Evolutionary conservation across 2,797 vertebrate species (phyloP).

Genomic region (Atherinosoma microstoma): DNA sequence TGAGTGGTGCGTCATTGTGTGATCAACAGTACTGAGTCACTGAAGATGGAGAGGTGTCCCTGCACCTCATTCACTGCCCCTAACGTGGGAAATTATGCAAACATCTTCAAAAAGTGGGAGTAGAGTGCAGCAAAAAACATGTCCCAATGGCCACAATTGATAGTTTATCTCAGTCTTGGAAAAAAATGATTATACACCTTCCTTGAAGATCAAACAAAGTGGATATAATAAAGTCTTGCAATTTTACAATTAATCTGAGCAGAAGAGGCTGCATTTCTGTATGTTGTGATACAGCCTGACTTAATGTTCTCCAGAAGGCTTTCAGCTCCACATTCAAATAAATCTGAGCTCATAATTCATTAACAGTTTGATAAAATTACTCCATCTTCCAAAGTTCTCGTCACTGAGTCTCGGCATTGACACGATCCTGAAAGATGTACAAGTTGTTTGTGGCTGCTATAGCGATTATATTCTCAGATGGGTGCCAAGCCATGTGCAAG

Average conservation of each 20-base stretch:
- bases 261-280: constrained; percentile 30
- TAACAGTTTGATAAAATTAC: constrained; percentile 10
- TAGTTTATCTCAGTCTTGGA: constrained; percentile 32
- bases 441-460: constrained; percentile 99
- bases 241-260: constrained; percentile 28
- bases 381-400: constrained; percentile 14
- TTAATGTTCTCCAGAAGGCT: constrained; percentile 22
- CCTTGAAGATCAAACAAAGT: constrained; percentile 26
- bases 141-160: constrained; percentile 44
- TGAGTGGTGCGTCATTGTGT: constrained; percentile 56
- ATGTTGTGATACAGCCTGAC: constrained; percentile 28
- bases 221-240: constrained; percentile 21
- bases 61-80: constrained; percentile 67
- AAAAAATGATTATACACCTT: constrained; percentile 37
- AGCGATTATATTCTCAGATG: constrained; percentile 97
- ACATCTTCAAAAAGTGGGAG: constrained; percentile 67
- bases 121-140: constrained; percentile 41
- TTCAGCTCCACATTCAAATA: constrained; percentile 24
- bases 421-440: constrained; percentile 98
- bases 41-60: constrained; percentile 70
- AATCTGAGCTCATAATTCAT: constrained; percentile 20
- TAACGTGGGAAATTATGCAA: constrained; percentile 41
- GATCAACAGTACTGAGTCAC: constrained; percentile 53
- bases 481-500: constrained; percentile 98
- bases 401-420: constrained; percentile 79